Evolutionary conservation across 2,113 vertebrate genomes (phyloP), one percentile per base, ranked within the genome.

Genomic region (Tychaedon coryphoeus): DNA sequence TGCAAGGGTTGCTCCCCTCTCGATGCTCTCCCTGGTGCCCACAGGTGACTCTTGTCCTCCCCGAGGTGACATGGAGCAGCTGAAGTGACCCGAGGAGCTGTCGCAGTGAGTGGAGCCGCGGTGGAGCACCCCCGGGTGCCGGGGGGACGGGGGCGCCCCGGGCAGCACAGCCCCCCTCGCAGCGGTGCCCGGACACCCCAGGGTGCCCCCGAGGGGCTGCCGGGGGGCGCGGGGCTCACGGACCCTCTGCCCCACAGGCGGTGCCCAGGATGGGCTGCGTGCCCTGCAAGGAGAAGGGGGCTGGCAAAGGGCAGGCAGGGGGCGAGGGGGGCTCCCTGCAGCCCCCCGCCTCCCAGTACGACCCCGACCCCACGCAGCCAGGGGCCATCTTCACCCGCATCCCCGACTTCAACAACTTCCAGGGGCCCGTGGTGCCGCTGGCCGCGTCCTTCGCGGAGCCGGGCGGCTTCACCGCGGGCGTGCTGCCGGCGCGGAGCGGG

Each of bases 371-470:
- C 40, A 98, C 97, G 34, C 96, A 89, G 53, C 97, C 90, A 1
- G 17, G 43, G 5, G 33, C 84, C 75, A 26, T 60, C 94, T 96
- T 95, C 91, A 64, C 88, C 54, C 74, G 93, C 72, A 98, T 98
- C 83, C 98, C 98, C 6, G 98, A 98, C 92, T 98, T 98, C 94
- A 98, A 98, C 97, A 98, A 96, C 96, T 98, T 98, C 94, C 94
- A 96, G 40, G 98, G 92, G 6, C 11, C 98, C 5, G 92, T 95
- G 1, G 87, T 97, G 86, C 92, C 97, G 89, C 60, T 72, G 19
- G 58, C 96, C 16, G 69, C 95, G 0, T 86, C 97, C 70, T 98
- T 98, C 16, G 23, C 95, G 0, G 90, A 97, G 47, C 61, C 89
- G 2, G 73, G 94, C 36, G 48, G 71, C 64, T 98, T 98, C 93